phyloP scores from a whole-genome alignment of 1,140 invertebrate genomes.

The Lasioglossum baleicum region DNA sequence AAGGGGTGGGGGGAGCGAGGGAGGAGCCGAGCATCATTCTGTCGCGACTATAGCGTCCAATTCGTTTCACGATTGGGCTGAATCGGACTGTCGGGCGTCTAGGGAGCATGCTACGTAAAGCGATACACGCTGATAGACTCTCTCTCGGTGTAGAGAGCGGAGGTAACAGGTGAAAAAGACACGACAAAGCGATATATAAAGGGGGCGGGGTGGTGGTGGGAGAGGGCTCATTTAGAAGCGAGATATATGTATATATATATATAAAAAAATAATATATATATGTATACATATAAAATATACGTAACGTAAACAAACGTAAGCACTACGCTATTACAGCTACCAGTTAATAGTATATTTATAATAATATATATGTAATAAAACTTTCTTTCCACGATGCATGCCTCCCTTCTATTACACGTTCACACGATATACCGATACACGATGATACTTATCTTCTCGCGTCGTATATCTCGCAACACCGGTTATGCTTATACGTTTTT shows the following conservation, averaged over 20 bases:
- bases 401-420: slow-evolving; percentile 42
- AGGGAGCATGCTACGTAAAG: slow-evolving; percentile 39
- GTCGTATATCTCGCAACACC: not conserved
- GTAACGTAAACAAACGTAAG: slow-evolving; percentile 32
- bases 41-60: slow-evolving; percentile 7
- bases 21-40: slow-evolving; percentile 37
- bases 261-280: not conserved
- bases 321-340: slow-evolving; percentile 31
- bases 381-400: slow-evolving; percentile 36
- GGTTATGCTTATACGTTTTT: no score
- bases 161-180: slow-evolving; percentile 1
- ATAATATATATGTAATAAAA: slow-evolving; percentile 1
- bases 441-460: slow-evolving; percentile 42
- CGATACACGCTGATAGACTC: slow-evolving; percentile 1
- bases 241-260: not conserved
- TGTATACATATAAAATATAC: no score
- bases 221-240: slow-evolving; percentile 13
- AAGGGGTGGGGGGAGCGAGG: slow-evolving; percentile 19
- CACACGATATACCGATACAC: slow-evolving; percentile 39
- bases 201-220: not conserved
- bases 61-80: not conserved
- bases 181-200: slow-evolving; percentile 27
- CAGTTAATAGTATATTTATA: not conserved
- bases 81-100: not conserved
- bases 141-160: not conserved